Percentiles rank a stretch among this genome's conserved stretches.
phyloP scores from a whole-genome alignment of 2,113 vertebrate species.

The Ammodramus savannarum region DNA sequence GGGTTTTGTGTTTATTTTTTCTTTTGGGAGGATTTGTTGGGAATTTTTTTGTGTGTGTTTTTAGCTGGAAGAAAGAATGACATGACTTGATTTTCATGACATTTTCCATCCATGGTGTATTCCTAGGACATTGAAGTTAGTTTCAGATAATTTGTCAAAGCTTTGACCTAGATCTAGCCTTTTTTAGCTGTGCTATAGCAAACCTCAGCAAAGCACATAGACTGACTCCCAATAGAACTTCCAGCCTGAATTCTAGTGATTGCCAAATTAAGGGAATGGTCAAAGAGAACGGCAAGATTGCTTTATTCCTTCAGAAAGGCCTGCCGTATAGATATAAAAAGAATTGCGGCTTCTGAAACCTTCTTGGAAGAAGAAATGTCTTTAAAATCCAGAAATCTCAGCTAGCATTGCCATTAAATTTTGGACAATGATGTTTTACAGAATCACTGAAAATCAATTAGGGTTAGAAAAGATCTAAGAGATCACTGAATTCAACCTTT shows the following conservation, averaged over 20 bases:
- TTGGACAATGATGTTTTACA: neutral
- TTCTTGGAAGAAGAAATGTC: neutral
- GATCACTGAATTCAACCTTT: fast-evolving
- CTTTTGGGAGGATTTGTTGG: too few species aligned
- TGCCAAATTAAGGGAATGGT: neutral
- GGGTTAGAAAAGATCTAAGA: neutral
- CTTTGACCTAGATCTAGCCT: neutral
- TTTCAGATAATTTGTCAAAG: neutral
- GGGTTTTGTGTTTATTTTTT: neutral
- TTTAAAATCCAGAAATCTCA: neutral
- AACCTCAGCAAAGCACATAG: neutral
- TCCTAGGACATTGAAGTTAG: neutral
- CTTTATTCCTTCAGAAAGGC: neutral
- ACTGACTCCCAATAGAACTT: neutral
- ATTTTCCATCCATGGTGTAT: neutral
- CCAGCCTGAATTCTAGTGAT: neutral
- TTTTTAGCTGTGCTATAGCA: neutral
- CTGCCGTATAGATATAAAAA: neutral
- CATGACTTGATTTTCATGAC: neutral
- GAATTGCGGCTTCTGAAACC: neutral
- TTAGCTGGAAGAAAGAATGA: neutral
- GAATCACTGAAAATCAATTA: neutral
- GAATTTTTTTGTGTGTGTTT: neutral
- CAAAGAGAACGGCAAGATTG: neutral
- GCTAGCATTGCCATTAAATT: neutral